Evolutionary conservation across 2,797 vertebrate genomes (phyloP).

Genomic region (Sebastes taczanowskii): DNA sequence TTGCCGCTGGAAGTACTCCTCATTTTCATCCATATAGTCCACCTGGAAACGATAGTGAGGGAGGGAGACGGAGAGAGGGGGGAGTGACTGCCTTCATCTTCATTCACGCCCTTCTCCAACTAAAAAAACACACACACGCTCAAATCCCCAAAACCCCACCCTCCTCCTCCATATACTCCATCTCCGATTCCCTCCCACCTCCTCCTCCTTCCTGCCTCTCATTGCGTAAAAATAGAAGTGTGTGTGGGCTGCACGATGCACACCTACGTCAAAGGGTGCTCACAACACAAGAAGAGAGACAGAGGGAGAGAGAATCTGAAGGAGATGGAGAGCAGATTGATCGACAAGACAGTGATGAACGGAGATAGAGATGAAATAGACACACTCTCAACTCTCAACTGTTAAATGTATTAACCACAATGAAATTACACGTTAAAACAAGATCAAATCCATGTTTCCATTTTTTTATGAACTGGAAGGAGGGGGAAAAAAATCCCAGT

Average conservation of each 20-base stretch:
- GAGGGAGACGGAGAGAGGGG: conserved; percentile 22
- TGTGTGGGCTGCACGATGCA: conserved; percentile 61
- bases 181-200: conserved; percentile 30
- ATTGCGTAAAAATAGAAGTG: conserved; percentile 79
- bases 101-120: conserved; percentile 34
- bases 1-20: conserved; percentile 98
- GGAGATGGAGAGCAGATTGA: conserved; percentile 6
- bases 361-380: conserved; percentile 22
- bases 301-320: not conserved
- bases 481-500: conserved; percentile 3
- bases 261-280: conserved; percentile 74
- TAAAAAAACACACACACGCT: not conserved
- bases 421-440: conserved; percentile 29
- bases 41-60: conserved; percentile 81
- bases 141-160: conserved; percentile 27
- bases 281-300: conserved; percentile 45
- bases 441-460: conserved; percentile 33
- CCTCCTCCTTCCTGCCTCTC: conserved; percentile 37
- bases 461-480: conserved; percentile 26
- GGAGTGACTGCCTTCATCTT: conserved; percentile 64
- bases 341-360: conserved; percentile 16
- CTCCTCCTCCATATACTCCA: conserved; percentile 22
- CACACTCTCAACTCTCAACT: not conserved
- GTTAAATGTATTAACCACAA: not conserved
- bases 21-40: conserved; percentile 99